Conservation (phyloP, 1,140 invertebrate species). For the Drosophila littoralis region DNA sequence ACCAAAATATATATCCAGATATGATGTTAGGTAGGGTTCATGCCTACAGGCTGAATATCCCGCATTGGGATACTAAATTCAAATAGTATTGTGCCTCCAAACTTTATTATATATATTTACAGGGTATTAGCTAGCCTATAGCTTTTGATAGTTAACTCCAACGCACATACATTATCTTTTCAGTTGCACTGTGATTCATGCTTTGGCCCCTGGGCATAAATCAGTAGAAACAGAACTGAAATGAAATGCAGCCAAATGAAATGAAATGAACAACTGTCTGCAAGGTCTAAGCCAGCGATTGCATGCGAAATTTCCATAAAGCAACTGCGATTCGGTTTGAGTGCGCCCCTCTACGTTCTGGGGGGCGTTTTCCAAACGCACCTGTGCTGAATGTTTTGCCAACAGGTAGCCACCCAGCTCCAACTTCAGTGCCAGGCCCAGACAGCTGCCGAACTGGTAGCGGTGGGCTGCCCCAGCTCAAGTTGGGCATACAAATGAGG, state of each 20-base stretch:
- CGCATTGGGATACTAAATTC: no score
- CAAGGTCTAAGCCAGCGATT: constrained; percentile 36
- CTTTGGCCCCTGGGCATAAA: constrained; percentile 60
- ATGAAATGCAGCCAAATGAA: constrained; percentile 65
- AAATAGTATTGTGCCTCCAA: no score
- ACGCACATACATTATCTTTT: neutral
- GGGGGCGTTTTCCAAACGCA: constrained; percentile 64
- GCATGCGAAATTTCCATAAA: constrained; percentile 49
- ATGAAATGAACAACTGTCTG: constrained; percentile 72
- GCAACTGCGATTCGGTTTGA: constrained; percentile 18
- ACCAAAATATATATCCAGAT: no score
- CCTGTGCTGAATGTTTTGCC: constrained; percentile 57
- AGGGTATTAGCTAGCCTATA: constrained; percentile 18
- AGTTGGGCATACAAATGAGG: constrained; percentile 70
- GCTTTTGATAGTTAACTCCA: neutral
- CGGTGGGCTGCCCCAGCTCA: constrained; percentile 25
- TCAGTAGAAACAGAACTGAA: constrained; percentile 46
- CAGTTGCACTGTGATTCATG: constrained; percentile 56
- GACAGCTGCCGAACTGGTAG: constrained; percentile 43
- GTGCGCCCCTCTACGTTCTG: constrained; percentile 2
- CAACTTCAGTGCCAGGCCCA: constrained; percentile 34
- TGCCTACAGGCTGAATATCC: no score
- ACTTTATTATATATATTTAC: neutral
- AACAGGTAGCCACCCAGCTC: constrained; percentile 59
- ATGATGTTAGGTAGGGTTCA: no score